Base-by-base conservation (phyloP, 2,888 invertebrate genomes). In the Drosophila nr. perissopoda region DNA sequence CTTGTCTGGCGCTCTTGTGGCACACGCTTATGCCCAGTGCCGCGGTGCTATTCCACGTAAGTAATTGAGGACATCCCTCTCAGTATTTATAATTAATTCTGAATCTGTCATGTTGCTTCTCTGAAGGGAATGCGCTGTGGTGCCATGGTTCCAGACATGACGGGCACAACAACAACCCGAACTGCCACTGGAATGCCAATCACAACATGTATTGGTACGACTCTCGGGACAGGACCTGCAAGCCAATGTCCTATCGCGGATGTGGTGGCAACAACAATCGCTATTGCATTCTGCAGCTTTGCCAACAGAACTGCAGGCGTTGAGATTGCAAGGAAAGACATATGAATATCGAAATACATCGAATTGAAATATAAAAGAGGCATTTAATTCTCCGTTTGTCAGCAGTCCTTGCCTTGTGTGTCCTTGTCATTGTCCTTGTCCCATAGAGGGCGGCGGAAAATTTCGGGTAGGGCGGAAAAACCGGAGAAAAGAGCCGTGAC, bases 191-290 rank as follows among this genome's bases (percentile, higher is more conserved):
- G 29, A 27, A 29, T n/a, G 16, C 69, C 25, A 69, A 65, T 4
- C 7, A 10, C 0, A 18, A n/a, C 1, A 70, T 70, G 69, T 70
- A 49, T 31, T 70, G n/a, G 29, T 70, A n/a, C 42, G 25, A 60
- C 21, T 11, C 2, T 2, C 33, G 29, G 1, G 16, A 16, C 21
- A 27, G 54, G 13, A 21, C 11, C 27, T 70, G 69, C 33, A 8
- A 5, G 5, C 21, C 7, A 45, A 25, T 45, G 45, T 1, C 8
- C 7, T 45, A 25, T 25, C 45, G 45, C 21, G 25, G 45, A 16
- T 45, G 45, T 16, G 45, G 45, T 8, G 45, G 45, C 45, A 45
- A 25, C 45, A 25, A 8, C 25, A 25, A 25, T 16, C 45, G 45
- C 16, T 45, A 45, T 4, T 45, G 45, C 45, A 45, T 25, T 25